These are phyloP conservation scores for Ctenochaetus hawaiiensis DNA, from an alignment of 2,797 vertebrate genomes.

Conservation along the genomic window DNA sequence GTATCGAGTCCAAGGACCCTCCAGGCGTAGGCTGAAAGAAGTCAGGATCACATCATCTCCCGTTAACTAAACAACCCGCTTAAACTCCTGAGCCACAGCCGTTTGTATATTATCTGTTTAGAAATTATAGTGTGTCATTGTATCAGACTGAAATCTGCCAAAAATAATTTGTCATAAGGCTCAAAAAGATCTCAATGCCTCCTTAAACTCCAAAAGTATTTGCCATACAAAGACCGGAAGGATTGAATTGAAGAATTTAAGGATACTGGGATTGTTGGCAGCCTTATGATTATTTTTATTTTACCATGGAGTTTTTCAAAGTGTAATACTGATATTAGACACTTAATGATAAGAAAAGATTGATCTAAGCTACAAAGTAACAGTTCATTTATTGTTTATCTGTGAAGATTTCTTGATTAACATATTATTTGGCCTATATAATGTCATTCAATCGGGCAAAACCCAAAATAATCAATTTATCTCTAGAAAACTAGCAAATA, in stretches of 20 bases:
- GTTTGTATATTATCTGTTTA: conserved; percentile 56
- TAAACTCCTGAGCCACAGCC: no score
- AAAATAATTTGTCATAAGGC: conserved; percentile 15
- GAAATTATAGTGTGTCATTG: conserved; percentile 64
- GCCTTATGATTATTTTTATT: conserved; percentile 24
- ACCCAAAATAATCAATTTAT: background rate
- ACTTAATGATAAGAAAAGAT: conserved; percentile 10
- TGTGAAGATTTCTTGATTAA: conserved; percentile 6
- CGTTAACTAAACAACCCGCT: no score
- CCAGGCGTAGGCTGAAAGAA: no score
- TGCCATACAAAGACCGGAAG: background rate
- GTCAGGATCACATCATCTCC: no score
- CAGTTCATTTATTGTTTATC: conserved; percentile 10
- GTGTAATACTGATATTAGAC: conserved; percentile 9
- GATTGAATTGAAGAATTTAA: background rate
- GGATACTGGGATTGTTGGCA: background rate
- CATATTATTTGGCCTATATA: background rate
- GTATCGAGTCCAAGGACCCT: no score
- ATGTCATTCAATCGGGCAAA: background rate
- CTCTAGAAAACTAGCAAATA: background rate
- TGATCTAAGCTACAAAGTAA: background rate
- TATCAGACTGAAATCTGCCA: conserved; percentile 56
- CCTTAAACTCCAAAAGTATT: background rate
- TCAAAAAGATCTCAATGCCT: conserved; percentile 9
- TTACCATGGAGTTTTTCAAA: conserved; percentile 12